Conservation (phyloP, 1,140 invertebrate species). For the Ceratitis capitata region DNA sequence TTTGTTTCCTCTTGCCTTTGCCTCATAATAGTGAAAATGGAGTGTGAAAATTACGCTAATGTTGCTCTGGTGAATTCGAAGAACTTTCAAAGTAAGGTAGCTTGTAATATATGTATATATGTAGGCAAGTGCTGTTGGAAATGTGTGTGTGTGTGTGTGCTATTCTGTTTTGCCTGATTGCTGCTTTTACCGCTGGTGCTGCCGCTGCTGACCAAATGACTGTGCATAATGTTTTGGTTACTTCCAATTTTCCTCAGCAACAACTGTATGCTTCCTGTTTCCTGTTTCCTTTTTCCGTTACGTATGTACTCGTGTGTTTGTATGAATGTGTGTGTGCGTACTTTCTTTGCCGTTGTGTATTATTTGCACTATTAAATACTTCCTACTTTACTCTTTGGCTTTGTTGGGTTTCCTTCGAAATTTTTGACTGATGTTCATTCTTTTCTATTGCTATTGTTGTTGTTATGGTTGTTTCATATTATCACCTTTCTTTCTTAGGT, state of each 20-base stretch:
- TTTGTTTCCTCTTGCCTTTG: no score
- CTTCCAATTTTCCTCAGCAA: background rate
- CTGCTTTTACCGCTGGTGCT: no score
- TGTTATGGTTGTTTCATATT: background rate
- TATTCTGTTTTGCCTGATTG: no score
- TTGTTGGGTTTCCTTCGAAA: background rate
- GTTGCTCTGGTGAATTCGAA: conserved; percentile 18
- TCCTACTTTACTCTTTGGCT: background rate
- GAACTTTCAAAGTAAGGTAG: background rate
- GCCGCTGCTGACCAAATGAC: conserved; percentile 17
- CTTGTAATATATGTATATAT: background rate
- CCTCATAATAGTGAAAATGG: background rate
- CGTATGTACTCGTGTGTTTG: background rate
- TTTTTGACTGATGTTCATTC: background rate
- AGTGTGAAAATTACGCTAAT: conserved; percentile 37
- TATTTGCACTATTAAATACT: background rate
- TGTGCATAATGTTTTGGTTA: background rate
- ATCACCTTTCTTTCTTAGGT: background rate
- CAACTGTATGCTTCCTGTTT: conserved; percentile 1
- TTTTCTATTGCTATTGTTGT: background rate
- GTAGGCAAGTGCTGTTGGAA: background rate
- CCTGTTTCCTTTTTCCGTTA: background rate
- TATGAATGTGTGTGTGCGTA: background rate
- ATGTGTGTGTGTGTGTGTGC: background rate
- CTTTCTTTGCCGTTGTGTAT: background rate